Conservation (phyloP, 2,113 vertebrate genomes). For the Saguinus imperator region DNA sequence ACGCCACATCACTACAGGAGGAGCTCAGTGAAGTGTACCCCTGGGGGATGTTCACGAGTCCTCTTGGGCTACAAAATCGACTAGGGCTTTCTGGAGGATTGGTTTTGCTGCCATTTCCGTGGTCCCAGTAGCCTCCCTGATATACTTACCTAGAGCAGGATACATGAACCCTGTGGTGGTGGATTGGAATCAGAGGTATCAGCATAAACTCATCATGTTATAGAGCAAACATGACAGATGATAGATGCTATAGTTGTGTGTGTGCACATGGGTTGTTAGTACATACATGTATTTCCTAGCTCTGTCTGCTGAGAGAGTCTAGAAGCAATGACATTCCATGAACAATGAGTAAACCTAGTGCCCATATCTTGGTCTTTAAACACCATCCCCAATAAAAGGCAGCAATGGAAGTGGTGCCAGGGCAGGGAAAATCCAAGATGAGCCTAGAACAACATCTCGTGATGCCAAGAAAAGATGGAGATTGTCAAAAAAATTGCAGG, state of each 20-base stretch:
- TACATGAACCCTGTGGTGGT: background rate
- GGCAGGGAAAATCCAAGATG: background rate
- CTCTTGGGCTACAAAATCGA: background rate
- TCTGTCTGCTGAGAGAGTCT: background rate
- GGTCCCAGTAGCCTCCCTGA: accelerated
- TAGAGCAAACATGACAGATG: background rate
- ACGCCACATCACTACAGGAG: accelerated
- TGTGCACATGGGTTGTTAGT: background rate
- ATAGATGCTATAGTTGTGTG: accelerated
- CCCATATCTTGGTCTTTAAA: background rate
- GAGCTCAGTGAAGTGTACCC: background rate
- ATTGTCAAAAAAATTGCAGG: background rate
- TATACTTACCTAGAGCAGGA: background rate
- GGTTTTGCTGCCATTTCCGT: background rate
- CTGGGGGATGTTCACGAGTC: background rate
- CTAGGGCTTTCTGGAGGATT: background rate
- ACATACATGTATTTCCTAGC: accelerated
- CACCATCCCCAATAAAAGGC: background rate
- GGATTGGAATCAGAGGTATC: background rate
- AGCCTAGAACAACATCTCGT: background rate
- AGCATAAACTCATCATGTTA: background rate
- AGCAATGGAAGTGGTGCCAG: background rate
- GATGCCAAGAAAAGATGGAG: background rate
- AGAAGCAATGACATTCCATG: background rate
- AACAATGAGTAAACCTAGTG: background rate